Evolutionary conservation across 1,140 invertebrate species (phyloP), one percentile per base, ranked within the genome.

Genomic region (Zaprionus lachaisei): DNA sequence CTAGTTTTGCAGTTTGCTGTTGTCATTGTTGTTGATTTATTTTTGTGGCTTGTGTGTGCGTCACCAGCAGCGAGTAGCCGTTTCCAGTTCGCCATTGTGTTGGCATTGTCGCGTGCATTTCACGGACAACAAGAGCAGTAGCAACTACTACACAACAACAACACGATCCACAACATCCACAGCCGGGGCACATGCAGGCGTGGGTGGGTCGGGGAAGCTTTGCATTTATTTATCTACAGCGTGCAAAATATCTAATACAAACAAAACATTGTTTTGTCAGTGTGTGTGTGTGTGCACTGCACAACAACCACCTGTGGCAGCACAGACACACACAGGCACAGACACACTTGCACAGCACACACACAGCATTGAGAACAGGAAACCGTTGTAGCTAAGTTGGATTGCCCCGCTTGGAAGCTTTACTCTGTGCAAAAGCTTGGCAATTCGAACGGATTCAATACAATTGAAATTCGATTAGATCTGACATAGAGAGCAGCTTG

Each of bases 271-370:
- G 24, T 20, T 14, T 31, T 31, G 26, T 12, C 24, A 12, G 54
- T 44, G 22, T 60, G 44, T 61, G 17, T 28, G 44, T 28, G 56
- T 51, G 44, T 37, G 6, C 14, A 34, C 7, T 31, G 44, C 20
- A 63, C 37, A 74, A 69, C 66, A 74, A 63, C 72, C 65, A 74
- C 72, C 66, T 75, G 72, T 75, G 9, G 51, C 38, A 41, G 7
- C 63, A 38, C 17, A 47, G 22, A 61, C 9, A 47, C 51, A 69
- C 14, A 51, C 14, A n/a, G 12, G 6, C 2, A 24, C 20, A 41
- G 1, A 44, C 15, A 31, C 22, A 54, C 17, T 34, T 34, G 31
- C 31, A 31, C 7, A 31, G 9, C 12, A 17, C 41, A 44, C 41
- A 44, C 38, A 47, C 7, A 15, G 37, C 37, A 15, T 0, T 9